Percentiles rank a stretch among this genome's conserved stretches.
phyloP scores from a whole-genome alignment of 1,140 invertebrate genomes.

The Streblospio benedicti region DNA sequence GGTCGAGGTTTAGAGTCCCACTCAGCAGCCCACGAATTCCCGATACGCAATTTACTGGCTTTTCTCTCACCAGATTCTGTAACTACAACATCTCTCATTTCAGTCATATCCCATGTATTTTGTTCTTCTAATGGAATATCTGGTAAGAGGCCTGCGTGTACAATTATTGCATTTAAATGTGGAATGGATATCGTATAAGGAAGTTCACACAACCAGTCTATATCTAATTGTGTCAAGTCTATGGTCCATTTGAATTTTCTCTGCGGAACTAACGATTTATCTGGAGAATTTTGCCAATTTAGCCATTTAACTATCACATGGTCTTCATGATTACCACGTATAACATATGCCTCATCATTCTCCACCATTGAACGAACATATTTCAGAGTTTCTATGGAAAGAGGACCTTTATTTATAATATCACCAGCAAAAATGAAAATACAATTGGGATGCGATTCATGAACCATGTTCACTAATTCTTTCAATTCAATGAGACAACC shows the following conservation, averaged over 20 bases:
- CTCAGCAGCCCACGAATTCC: slow-evolving; percentile 40
- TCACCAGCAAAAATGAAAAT: slow-evolving; percentile 45
- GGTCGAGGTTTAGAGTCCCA: slow-evolving; percentile 47
- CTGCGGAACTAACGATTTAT: slow-evolving; percentile 22
- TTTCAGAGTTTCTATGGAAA: slow-evolving; percentile 32
- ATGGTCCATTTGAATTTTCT: slow-evolving; percentile 34
- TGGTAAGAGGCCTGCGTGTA: slow-evolving; percentile 47
- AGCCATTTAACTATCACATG: slow-evolving; percentile 22
- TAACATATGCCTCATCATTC: slow-evolving; percentile 18
- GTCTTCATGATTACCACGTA: slow-evolving; percentile 39
- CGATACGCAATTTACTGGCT: slow-evolving; percentile 31
- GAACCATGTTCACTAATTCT: slow-evolving; percentile 28
- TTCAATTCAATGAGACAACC: slow-evolving; percentile 43
- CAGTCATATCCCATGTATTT: slow-evolving; percentile 30
- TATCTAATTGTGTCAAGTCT: slow-evolving; percentile 30
- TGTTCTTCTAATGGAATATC: slow-evolving; percentile 29
- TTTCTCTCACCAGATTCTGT: slow-evolving; percentile 19
- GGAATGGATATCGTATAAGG: slow-evolving; percentile 45
- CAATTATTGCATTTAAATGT: slow-evolving; percentile 32
- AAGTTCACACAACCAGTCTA: slow-evolving; percentile 33
- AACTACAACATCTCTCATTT: slow-evolving; percentile 41
- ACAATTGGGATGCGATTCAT: slow-evolving; percentile 16
- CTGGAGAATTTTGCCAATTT: slow-evolving; percentile 9
- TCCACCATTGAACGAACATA: too few species aligned
- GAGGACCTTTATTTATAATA: slow-evolving; percentile 43